Conservation (phyloP, 2,888 invertebrate species). For the Cataglyphis livida region DNA sequence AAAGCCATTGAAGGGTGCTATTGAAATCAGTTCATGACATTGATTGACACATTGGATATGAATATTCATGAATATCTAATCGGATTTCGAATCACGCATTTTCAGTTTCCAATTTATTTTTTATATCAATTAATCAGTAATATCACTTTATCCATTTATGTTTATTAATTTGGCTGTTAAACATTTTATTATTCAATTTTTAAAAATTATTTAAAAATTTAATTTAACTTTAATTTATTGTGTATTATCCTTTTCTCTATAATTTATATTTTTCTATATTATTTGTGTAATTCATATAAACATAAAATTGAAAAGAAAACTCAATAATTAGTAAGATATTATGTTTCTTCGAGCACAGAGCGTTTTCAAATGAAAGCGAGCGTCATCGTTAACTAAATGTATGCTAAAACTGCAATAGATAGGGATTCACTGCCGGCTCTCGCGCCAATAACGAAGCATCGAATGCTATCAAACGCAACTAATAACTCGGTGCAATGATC, state of each 20-base stretch:
- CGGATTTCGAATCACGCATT: constrained; percentile 5
- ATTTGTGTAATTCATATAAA: neutral
- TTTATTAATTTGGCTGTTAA: neutral
- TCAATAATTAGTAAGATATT: neutral
- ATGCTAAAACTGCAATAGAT: neutral
- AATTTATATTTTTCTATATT: constrained; percentile 4
- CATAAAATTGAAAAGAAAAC: neutral
- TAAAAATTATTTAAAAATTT: neutral
- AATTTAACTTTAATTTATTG: neutral
- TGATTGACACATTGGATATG: constrained; percentile 29
- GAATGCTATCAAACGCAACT: constrained; percentile 42
- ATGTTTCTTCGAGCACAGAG: neutral
- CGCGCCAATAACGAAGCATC: constrained; percentile 22
- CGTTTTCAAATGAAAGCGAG: neutral
- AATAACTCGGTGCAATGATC: constrained; percentile 48
- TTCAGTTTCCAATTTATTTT: constrained; percentile 13
- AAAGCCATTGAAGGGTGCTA: neutral
- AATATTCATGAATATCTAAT: constrained; percentile 22
- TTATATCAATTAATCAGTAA: constrained; percentile 5
- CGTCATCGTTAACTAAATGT: constrained; percentile 10
- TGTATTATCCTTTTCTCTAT: neutral
- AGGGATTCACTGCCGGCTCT: neutral
- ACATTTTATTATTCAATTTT: constrained; percentile 5
- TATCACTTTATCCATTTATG: neutral
- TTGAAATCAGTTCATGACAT: constrained; percentile 1